phyloP scores from a whole-genome alignment of 2,888 invertebrate genomes.

The Cantharis rufa region DNA sequence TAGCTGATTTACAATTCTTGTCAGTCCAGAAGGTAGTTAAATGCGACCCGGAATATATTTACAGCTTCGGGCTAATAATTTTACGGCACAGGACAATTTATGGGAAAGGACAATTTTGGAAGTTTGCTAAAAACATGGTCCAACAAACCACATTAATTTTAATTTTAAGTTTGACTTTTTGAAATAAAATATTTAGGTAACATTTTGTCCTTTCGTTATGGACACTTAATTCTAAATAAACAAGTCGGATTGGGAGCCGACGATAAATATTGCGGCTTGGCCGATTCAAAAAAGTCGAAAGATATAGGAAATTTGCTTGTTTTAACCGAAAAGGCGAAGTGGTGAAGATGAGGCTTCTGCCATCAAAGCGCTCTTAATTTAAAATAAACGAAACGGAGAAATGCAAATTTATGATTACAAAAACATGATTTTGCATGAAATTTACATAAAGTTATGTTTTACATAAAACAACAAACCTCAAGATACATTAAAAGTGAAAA shows the following conservation, averaged over 20 bases:
- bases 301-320: neutral
- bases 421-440: neutral
- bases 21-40: conserved; percentile 32
- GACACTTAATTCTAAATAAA: neutral
- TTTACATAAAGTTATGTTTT: neutral
- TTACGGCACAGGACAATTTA: conserved; percentile 36
- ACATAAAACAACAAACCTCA: neutral
- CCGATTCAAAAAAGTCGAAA: neutral
- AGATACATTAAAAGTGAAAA: neutral
- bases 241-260: neutral
- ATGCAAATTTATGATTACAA: neutral
- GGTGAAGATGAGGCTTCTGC: too few relatives aligned
- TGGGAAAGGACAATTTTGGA: conserved; percentile 43
- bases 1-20: conserved; percentile 32
- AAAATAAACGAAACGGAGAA: neutral
- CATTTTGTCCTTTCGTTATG: neutral
- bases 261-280: neutral
- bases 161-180: neutral
- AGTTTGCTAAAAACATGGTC: conserved; percentile 48
- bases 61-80: conserved; percentile 45
- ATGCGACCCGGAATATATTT: conserved; percentile 39
- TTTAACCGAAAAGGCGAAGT: neutral
- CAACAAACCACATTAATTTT: conserved; percentile 53
- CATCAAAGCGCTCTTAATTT: too few relatives aligned
- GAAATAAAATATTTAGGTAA: neutral